phyloP scores from a whole-genome alignment of 1,140 invertebrate genomes.

The Aleiodes sp. region DNA sequence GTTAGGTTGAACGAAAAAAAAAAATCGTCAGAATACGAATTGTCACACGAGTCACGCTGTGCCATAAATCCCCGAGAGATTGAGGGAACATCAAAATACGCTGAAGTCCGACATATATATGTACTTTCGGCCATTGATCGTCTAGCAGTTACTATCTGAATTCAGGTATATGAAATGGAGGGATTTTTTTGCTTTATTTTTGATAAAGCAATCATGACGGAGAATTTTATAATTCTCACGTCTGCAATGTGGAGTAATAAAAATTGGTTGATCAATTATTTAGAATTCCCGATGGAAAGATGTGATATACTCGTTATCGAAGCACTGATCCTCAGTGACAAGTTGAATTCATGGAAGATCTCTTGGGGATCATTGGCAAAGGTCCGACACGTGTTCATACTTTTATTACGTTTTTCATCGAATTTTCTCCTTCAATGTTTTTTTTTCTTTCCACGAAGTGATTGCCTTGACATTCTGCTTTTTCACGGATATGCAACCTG shows the following conservation, averaged over 20 bases:
- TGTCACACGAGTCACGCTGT: conserved; percentile 10
- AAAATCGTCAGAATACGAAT: neutral
- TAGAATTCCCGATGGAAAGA: neutral
- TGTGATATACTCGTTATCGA: neutral
- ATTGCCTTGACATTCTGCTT: neutral
- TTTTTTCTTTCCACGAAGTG: neutral
- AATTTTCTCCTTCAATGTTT: neutral
- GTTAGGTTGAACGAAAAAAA: neutral
- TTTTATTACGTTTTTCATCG: neutral
- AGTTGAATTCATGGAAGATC: neutral
- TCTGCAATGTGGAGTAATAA: neutral
- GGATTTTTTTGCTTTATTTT: no score
- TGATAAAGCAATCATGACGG: neutral
- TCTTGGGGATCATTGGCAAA: neutral
- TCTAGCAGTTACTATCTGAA: neutral
- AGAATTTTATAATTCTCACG: neutral
- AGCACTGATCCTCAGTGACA: neutral
- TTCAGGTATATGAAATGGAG: neutral
- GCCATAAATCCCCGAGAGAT: neutral
- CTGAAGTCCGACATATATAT: neutral
- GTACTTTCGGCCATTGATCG: neutral
- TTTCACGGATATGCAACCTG: neutral
- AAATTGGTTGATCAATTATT: conserved; percentile 12
- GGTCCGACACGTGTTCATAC: neutral
- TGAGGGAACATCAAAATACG: neutral